Percentiles rank a stretch among this genome's conserved stretches.
Conservation (phyloP, 1,140 invertebrate genomes). For the Tetragonula clypearis region DNA sequence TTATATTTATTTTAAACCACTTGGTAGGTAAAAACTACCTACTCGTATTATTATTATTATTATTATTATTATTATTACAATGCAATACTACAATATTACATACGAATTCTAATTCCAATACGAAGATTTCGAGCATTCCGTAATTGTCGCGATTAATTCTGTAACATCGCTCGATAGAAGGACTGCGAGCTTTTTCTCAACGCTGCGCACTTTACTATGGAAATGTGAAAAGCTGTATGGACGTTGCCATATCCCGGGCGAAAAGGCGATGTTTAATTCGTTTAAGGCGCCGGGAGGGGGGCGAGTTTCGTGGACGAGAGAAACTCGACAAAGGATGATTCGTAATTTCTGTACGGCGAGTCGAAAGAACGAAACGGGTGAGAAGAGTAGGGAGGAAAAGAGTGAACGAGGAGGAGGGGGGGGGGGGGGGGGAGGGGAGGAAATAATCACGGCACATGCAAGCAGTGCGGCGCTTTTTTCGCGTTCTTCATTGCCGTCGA, state of each 20-base stretch:
- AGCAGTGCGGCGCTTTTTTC: slow-evolving; percentile 12
- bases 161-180: background rate
- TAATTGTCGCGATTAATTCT: background rate
- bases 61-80: too few species aligned
- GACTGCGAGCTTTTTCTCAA: background rate
- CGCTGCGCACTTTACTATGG: background rate
- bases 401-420: background rate
- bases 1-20: too few species aligned
- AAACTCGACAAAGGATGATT: slow-evolving; percentile 17
- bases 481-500: slow-evolving; percentile 36
- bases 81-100: too few species aligned
- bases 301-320: slow-evolving; percentile 10
- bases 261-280: background rate
- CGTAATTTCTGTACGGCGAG: slow-evolving; percentile 23
- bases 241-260: background rate
- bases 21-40: too few species aligned
- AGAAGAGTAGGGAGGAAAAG: background rate
- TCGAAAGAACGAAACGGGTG: background rate
- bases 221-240: background rate
- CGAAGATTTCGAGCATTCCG: background rate
- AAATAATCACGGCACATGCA: slow-evolving; percentile 31
- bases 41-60: too few species aligned
- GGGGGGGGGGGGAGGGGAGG: too few species aligned
- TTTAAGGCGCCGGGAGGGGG: slow-evolving; percentile 10
- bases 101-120: background rate